Evolutionary conservation across 2,888 invertebrate species (phyloP), one percentile per base, ranked within the genome.

Genomic region (Microctonus aethiopoides): DNA sequence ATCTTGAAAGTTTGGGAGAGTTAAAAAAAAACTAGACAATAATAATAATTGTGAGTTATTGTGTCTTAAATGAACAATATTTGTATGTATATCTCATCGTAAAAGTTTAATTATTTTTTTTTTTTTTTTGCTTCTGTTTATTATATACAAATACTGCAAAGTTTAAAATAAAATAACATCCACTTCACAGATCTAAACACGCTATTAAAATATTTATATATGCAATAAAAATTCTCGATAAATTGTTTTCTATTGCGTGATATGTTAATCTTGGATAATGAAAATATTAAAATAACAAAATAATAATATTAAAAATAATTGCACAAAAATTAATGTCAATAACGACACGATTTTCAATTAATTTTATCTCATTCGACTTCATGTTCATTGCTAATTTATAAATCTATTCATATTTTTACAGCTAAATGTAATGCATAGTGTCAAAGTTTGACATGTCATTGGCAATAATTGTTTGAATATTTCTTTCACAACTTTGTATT

Each of bases 261-360:
- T 76, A 77, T 76, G 77, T 76, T 68, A 74, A 54, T 72, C 77
- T 77, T 76, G 77, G 76, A 74, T 74, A 72, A 71, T 59, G 36
- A 74, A 71, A 56, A 68, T 68, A 67, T 62, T 69, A 63, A 71
- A 71, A 54, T 41, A 65, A 65, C 64, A 51, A 68, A 64, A 64
- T 57, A 60, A 70, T 61, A 65, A 70, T 52, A 60, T 1, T 54
- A 1, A 4, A 22, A 22, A 54, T 10, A 22, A 54, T 54, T 4
- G 26, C 22, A 26, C 16, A 4, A 16, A 24, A 54, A 11, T 20
- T 4, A 22, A 54, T 26, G 22, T 22, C 24, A n/a, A n/a, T n/a
- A n/a, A n/a, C n/a, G n/a, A n/a, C n/a, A n/a, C n/a, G n/a, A n/a
- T n/a, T n/a, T n/a, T n/a, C n/a, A n/a, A n/a, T n/a, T n/a, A n/a